Evolutionary conservation across 2,888 invertebrate species (phyloP).

Genomic region (Brenthis hecate): DNA sequence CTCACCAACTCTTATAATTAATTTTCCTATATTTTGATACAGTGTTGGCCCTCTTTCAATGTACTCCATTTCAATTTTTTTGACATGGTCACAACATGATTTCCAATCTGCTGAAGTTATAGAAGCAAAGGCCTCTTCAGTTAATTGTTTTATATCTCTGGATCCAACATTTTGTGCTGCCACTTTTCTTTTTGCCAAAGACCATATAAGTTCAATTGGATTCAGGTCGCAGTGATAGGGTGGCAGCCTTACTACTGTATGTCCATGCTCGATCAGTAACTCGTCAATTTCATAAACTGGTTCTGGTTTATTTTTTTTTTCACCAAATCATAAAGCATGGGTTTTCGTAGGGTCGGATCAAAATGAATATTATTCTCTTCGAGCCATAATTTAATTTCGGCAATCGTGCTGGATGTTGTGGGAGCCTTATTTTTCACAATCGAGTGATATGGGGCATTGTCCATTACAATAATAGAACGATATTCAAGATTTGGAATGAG

Average conservation of each 20-base stretch:
- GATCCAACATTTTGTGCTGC: constrained; percentile 35
- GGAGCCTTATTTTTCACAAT: background rate
- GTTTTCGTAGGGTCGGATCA: constrained; percentile 37
- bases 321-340: constrained; percentile 36
- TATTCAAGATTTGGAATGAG: constrained; percentile 34
- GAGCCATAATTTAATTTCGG: constrained; percentile 42
- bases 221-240: constrained; percentile 25
- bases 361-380: constrained; percentile 41
- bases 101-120: background rate
- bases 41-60: background rate
- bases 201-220: constrained; percentile 42
- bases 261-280: constrained; percentile 40
- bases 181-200: constrained; percentile 31
- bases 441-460: constrained; percentile 17
- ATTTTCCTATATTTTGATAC: background rate
- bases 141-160: constrained; percentile 6
- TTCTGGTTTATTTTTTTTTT: constrained; percentile 39
- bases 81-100: background rate
- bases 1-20: background rate
- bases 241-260: too few species aligned
- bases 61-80: background rate
- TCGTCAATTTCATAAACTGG: constrained; percentile 41
- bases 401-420: constrained; percentile 10
- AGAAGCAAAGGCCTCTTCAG: background rate
- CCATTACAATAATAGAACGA: constrained; percentile 31